phyloP scores from a whole-genome alignment of 2,113 vertebrate genomes.

The Mungos mungo region DNA sequence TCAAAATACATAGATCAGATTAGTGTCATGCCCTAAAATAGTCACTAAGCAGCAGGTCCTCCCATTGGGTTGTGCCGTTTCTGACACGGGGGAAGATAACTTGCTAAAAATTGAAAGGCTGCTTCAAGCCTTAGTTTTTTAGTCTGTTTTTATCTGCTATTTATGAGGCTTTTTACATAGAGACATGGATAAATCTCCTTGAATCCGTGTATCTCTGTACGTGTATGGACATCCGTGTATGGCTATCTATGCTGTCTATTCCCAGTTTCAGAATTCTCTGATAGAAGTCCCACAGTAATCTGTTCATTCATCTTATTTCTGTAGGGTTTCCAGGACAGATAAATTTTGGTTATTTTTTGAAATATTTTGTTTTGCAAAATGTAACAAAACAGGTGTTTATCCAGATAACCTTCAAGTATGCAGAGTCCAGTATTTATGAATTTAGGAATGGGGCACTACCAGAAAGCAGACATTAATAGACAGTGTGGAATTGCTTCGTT shows the following conservation, averaged over 20 bases:
- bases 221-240: too few species aligned
- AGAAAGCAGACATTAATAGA: conserved; percentile 33
- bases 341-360: not conserved
- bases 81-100: not conserved
- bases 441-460: conserved; percentile 42
- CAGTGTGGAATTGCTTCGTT: conserved; percentile 44
- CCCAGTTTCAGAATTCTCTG: not conserved
- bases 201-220: not conserved
- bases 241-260: not conserved
- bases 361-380: not conserved
- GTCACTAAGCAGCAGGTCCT: not conserved
- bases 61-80: not conserved
- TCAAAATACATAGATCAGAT: not conserved
- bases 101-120: not conserved
- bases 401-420: conserved; percentile 31
- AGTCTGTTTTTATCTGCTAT: not conserved
- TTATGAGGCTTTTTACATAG: not conserved
- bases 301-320: not conserved
- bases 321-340: not conserved
- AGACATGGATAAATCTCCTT: conserved; percentile 4
- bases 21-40: not conserved
- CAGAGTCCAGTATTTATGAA: conserved; percentile 43
- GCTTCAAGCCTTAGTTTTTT: not conserved
- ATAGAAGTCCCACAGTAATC: not conserved
- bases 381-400: conserved; percentile 34